phyloP scores from a whole-genome alignment of 2,888 invertebrate genomes.

The Andrena fulva region DNA sequence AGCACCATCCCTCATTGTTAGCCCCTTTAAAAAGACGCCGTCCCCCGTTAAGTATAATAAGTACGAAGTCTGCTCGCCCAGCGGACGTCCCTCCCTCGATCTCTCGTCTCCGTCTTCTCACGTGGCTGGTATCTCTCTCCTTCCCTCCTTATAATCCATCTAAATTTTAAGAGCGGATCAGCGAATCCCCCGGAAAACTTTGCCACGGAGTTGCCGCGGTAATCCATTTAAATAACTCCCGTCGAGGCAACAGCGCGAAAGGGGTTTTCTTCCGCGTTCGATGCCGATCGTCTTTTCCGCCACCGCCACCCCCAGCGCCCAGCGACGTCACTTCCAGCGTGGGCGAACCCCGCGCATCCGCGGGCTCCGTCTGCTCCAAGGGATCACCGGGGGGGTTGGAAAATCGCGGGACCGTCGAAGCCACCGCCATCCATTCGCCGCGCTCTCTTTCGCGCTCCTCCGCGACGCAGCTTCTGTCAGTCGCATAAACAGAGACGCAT shows the following conservation, averaged over 20 bases:
- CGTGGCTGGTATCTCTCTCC: constrained; percentile 37
- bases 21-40: constrained; percentile 81
- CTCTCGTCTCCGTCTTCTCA: constrained; percentile 66
- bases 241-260: constrained; percentile 76
- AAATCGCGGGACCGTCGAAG: constrained; percentile 21
- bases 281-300: constrained; percentile 63
- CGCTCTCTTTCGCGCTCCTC: constrained; percentile 1
- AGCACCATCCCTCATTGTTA: constrained; percentile 84
- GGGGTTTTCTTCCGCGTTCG: constrained; percentile 72
- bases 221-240: constrained; percentile 84
- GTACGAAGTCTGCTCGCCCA: constrained; percentile 75
- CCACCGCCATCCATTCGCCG: constrained; percentile 5
- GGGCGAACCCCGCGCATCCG: constrained; percentile 3
- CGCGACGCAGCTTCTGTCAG: background rate
- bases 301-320: constrained; percentile 7
- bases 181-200: constrained; percentile 80
- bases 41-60: constrained; percentile 81
- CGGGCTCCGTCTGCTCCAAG: constrained; percentile 14
- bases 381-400: constrained; percentile 9
- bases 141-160: constrained; percentile 82
- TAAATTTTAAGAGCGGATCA: constrained; percentile 83
- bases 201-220: constrained; percentile 77
- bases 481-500: constrained; percentile 22
- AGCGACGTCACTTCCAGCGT: constrained; percentile 3
- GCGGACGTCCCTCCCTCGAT: constrained; percentile 50